Conservation (phyloP, 23 tunicate species). For the Trididemnum clinides region DNA sequence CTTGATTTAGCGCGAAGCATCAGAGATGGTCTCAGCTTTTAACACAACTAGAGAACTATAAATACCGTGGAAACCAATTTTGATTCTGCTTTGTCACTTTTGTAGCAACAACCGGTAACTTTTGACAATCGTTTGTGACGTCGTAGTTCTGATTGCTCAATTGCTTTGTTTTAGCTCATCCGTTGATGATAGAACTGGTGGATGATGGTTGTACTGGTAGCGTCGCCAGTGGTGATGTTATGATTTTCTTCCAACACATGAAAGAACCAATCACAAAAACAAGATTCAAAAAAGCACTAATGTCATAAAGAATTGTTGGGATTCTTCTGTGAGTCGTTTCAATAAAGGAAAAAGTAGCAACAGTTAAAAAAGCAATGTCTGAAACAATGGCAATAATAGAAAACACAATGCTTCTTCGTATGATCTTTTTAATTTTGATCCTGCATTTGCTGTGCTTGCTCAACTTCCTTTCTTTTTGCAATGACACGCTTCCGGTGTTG, state of each 20-base stretch:
- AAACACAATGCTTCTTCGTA: constrained; percentile 19
- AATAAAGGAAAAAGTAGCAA: not conserved
- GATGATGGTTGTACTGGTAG: not conserved
- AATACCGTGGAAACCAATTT: too few relatives aligned
- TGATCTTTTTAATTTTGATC: not conserved
- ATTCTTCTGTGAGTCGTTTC: not conserved
- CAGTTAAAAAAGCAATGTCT: not conserved
- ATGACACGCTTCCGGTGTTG: too few relatives aligned
- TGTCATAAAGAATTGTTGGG: constrained; percentile 34
- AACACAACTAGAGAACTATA: too few relatives aligned
- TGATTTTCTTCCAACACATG: constrained; percentile 30
- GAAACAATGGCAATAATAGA: constrained; percentile 2
- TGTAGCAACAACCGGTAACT: too few relatives aligned
- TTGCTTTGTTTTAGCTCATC: too few relatives aligned
- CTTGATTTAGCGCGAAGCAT: too few relatives aligned
- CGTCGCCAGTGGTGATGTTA: not conserved
- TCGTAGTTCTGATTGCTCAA: too few relatives aligned
- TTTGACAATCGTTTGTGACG: too few relatives aligned
- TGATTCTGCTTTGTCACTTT: too few relatives aligned
- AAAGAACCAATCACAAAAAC: constrained; percentile 44
- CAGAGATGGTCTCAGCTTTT: too few relatives aligned
- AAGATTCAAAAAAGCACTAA: constrained; percentile 35
- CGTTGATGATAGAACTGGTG: too few relatives aligned
- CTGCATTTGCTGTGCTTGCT: not conserved
- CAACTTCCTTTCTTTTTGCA: too few relatives aligned